Evolutionary conservation across 2,888 invertebrate genomes (phyloP), one percentile per base, ranked within the genome.

Genomic region (Oegoconia quadripuncta): DNA sequence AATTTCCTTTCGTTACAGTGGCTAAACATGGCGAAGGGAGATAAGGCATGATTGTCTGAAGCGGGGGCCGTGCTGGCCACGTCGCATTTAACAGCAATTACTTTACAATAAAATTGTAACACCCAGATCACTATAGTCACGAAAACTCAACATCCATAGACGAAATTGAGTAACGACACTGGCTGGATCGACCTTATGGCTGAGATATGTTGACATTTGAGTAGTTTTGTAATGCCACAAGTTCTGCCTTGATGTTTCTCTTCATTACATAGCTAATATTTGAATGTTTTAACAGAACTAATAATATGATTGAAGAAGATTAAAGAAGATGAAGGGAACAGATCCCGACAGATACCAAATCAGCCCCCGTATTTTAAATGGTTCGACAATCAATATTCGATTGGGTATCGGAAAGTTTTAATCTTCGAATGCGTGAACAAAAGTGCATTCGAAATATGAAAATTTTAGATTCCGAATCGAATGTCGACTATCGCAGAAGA

Each of bases 141-240:
- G 64, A 68, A 52, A 52, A 45, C 34, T 52, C 43, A 31, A 35
- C 46, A 30, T 9, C n/a, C 17, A 8, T 30, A 30, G 29, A 7
- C 16, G 13, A 27, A 34, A 34, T 34, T 34, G 46, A 37, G 40
- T 39, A 48, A 41, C 43, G 40, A 42, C 34, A 42, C 41, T 29
- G 31, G 34, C 26, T n/a, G n/a, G n/a, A n/a, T n/a, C 38, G 48
- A 50, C 54, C 55, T 52, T 56, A 47, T 48, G 48, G 52, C 42
- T 59, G 45, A 48, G 40, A 45, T 46, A 45, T 46, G 54, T 44
- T 68, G 71, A 62, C 64, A 74, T 74, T 70, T 66, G 36, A 46
- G 36, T 28, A 46, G 55, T 66, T 69, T 61, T 54, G 64, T 53
- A 67, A 71, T 47, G 34, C 31, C 58, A 59, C 58, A 50, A 58